Conservation (phyloP, 2,113 vertebrate species). For the Falco punctatus region DNA sequence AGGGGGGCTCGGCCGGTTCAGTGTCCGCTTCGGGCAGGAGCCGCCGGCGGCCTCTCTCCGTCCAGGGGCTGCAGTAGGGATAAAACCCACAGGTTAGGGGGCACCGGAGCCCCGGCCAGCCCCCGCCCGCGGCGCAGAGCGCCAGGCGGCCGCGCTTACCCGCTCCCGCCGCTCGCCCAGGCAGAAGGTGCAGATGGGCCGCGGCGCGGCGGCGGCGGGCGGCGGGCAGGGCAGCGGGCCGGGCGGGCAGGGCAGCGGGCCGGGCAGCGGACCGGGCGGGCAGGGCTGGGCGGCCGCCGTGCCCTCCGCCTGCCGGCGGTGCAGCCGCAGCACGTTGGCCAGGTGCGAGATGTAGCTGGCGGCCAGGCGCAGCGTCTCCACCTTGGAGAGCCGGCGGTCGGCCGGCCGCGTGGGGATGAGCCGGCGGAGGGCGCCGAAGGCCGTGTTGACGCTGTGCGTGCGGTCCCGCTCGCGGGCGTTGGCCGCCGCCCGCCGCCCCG, state of each 20-base stretch:
- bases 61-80: conserved; percentile 76
- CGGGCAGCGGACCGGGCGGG: not conserved
- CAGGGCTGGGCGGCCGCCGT: conserved; percentile 74
- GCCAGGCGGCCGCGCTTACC: not conserved
- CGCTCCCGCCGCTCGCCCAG: conserved; percentile 73
- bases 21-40: conserved; percentile 38
- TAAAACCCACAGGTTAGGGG: not conserved
- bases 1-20: conserved; percentile 10
- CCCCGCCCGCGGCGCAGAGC: not conserved
- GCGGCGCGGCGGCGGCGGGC: conserved; percentile 39
- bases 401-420: conserved; percentile 89
- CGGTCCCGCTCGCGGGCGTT: conserved; percentile 88
- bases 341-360: conserved; percentile 91
- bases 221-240: conserved; percentile 76
- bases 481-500: conserved; percentile 83
- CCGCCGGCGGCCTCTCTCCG: conserved; percentile 73
- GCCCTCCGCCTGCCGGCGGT: conserved; percentile 73
- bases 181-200: conserved; percentile 92
- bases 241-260: conserved; percentile 78
- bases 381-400: conserved; percentile 88
- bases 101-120: fast-evolving
- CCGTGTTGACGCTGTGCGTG: conserved; percentile 89
- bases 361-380: conserved; percentile 89
- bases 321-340: conserved; percentile 77
- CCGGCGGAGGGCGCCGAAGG: conserved; percentile 86